These are phyloP conservation scores for Arvicanthis niloticus DNA, from an alignment of 2,113 vertebrate species.

Conservation along the genomic window DNA sequence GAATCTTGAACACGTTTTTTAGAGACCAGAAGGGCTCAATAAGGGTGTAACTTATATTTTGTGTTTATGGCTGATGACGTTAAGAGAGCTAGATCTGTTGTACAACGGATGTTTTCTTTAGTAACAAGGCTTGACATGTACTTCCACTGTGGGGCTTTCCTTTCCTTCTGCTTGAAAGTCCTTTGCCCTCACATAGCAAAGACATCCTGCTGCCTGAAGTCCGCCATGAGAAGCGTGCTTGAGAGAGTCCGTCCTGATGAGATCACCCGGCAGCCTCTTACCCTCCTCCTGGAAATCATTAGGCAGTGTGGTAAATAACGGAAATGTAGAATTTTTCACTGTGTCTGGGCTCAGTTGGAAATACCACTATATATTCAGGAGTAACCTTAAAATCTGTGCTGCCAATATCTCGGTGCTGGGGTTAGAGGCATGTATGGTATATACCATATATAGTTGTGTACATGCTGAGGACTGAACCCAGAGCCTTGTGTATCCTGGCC, in stretches of 20 bases:
- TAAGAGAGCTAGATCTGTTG: background rate
- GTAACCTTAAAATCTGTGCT: background rate
- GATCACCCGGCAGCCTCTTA: too few relatives aligned
- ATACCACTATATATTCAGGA: background rate
- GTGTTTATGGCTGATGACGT: background rate
- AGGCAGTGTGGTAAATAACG: rapidly evolving
- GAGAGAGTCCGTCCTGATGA: rapidly evolving
- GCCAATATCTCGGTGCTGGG: background rate
- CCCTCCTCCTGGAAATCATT: too few relatives aligned
- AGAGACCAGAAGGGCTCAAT: rapidly evolving
- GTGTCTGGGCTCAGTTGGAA: background rate
- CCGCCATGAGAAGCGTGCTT: background rate
- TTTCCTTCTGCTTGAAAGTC: background rate
- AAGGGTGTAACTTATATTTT: background rate
- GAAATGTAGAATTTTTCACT: background rate
- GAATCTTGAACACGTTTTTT: background rate
- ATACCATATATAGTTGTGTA: background rate
- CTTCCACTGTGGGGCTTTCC: background rate
- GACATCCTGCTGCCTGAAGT: rapidly evolving
- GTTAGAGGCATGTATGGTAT: background rate
- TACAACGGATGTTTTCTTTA: rapidly evolving
- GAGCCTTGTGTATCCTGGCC: background rate
- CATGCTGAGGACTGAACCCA: background rate
- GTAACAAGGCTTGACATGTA: rapidly evolving
- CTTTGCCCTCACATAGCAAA: background rate